These are phyloP conservation scores for Vulpes vulpes DNA, from an alignment of 2,113 vertebrate genomes.

Conservation along the genomic window DNA sequence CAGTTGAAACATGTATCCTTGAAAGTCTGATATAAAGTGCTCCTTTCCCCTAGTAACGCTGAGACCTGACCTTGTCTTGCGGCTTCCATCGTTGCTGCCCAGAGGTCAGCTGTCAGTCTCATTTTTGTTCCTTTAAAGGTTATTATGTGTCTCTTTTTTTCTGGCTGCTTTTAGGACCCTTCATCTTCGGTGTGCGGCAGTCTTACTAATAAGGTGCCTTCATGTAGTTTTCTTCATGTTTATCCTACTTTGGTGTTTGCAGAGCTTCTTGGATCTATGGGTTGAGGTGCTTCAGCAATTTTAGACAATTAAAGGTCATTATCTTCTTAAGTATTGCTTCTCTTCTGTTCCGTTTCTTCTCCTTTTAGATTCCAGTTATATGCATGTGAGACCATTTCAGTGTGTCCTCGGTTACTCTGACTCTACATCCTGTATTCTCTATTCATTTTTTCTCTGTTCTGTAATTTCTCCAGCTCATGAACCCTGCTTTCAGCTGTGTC, in stretches of 20 bases:
- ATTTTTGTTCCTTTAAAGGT: neutral
- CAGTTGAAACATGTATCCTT: fast-evolving
- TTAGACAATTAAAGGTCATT: neutral
- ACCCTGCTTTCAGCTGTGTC: neutral
- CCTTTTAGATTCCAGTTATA: neutral
- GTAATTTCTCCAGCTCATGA: neutral
- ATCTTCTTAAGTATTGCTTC: neutral
- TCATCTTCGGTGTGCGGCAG: too few species aligned
- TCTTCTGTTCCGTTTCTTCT: neutral
- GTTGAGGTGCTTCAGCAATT: neutral
- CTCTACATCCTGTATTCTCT: neutral
- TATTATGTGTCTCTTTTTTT: neutral
- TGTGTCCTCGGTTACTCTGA: neutral
- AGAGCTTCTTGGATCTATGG: neutral
- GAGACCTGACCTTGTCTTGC: too few species aligned
- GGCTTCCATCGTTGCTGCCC: neutral
- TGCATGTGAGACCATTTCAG: too few species aligned
- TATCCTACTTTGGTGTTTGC: neutral
- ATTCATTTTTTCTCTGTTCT: neutral
- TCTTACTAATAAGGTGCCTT: fast-evolving
- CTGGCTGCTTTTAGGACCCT: neutral
- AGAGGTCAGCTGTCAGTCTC: neutral
- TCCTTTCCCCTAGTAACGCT: fast-evolving
- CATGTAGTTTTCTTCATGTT: neutral
- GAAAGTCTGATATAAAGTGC: neutral